A percentile compares a stretch with the other conserved stretches of the same genome.
These are phyloP conservation scores for Pandemis cinnamomeana DNA, from an alignment of 2,888 invertebrate species.

Conservation along the genomic window DNA sequence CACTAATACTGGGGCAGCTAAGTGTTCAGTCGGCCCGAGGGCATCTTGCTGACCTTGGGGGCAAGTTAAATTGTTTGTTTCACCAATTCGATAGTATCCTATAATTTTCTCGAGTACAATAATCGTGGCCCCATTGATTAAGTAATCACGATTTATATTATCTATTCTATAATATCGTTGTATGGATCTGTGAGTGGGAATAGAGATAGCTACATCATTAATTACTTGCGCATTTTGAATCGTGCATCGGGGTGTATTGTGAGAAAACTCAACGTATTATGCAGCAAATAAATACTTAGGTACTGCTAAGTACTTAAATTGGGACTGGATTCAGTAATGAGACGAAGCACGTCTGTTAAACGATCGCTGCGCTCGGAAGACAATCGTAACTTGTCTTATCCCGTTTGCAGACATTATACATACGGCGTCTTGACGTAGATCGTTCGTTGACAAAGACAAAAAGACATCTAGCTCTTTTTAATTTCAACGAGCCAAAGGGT, in stretches of 20 bases:
- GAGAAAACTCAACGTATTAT: neutral
- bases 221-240: neutral
- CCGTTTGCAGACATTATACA: no score
- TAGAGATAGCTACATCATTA: neutral
- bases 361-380: no score
- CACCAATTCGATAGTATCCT: conserved; percentile 10
- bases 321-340: no score
- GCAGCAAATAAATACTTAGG: no score
- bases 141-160: conserved; percentile 9
- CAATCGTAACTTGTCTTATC: no score
- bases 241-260: neutral
- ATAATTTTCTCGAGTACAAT: neutral
- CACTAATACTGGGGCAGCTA: conserved; percentile 35
- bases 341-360: no score
- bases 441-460: no score
- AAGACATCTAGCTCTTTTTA: no score
- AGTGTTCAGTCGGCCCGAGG: conserved; percentile 20
- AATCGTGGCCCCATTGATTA: conserved; percentile 1
- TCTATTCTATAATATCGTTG: neutral
- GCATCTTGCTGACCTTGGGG: conserved; percentile 15
- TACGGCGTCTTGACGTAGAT: no score
- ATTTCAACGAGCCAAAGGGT: no score
- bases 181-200: no score
- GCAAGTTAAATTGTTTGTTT: conserved; percentile 16
- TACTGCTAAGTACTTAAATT: no score